These are phyloP conservation scores for Drosophila persimilis DNA, from an alignment of 1,140 invertebrate species.

Conservation along the genomic window DNA sequence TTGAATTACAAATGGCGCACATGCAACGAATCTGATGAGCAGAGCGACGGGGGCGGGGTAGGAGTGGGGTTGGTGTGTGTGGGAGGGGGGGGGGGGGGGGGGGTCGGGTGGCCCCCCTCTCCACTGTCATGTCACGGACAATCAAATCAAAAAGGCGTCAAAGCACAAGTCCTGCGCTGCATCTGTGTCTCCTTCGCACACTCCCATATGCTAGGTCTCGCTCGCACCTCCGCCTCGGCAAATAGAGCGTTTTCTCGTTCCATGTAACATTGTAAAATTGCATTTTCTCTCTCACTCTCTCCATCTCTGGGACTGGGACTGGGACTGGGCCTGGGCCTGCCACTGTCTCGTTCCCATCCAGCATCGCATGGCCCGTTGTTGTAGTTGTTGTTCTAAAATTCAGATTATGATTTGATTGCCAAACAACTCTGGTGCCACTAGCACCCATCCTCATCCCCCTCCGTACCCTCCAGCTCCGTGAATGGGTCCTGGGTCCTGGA, in stretches of 20 bases:
- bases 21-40: conserved; percentile 22
- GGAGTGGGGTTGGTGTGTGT: background rate
- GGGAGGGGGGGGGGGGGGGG: too few relatives aligned
- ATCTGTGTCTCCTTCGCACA: conserved; percentile 36
- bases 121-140: conserved; percentile 63
- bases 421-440: conserved; percentile 29
- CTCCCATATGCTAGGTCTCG: background rate
- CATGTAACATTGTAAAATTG: conserved; percentile 79
- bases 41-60: background rate
- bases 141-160: conserved; percentile 79
- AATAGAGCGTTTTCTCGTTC: conserved; percentile 66
- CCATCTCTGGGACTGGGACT: too few relatives aligned
- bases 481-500: conserved; percentile 49
- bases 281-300: conserved; percentile 41
- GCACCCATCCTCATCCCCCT: background rate
- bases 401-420: conserved; percentile 78
- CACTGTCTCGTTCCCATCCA: background rate
- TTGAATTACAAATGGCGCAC: conserved; percentile 75
- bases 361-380: background rate
- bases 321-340: background rate
- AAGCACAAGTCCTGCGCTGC: conserved; percentile 60
- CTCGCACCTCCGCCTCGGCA: conserved; percentile 9
- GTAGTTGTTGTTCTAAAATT: conserved; percentile 65
- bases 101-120: conserved; percentile 11
- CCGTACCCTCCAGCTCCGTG: background rate